Conservation (phyloP, 1,140 invertebrate species). For the Hyposmocoma kahamanoa region DNA sequence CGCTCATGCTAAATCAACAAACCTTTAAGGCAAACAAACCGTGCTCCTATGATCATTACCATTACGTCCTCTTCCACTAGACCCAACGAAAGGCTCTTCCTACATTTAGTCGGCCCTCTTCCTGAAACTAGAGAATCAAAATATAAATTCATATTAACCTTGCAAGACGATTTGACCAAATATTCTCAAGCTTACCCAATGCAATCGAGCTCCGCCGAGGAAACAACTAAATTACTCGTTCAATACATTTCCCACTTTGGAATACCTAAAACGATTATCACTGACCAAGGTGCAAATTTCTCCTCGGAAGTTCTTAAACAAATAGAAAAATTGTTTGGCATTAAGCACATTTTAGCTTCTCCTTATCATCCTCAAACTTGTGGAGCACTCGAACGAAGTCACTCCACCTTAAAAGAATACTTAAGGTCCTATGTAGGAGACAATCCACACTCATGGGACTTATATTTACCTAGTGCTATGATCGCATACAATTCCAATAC, state of each 20-base stretch:
- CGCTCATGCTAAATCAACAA: background rate
- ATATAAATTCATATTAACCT: background rate
- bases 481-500: constrained; percentile 43
- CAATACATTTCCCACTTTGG: background rate
- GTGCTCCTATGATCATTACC: background rate
- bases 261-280: constrained; percentile 32
- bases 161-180: background rate
- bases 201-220: background rate
- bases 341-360: constrained; percentile 33
- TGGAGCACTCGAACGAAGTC: constrained; percentile 21
- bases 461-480: constrained; percentile 29
- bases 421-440: constrained; percentile 32
- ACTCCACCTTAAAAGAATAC: constrained; percentile 30
- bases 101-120: constrained; percentile 2
- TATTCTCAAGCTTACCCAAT: background rate
- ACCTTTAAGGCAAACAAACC: background rate
- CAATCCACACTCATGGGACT: constrained; percentile 47
- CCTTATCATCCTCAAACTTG: too few species aligned
- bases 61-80: background rate
- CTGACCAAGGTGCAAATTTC: constrained; percentile 44
- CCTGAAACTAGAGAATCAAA: background rate
- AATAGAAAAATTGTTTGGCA: constrained; percentile 32
- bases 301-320: constrained; percentile 36
- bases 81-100: background rate
- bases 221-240: background rate